phyloP scores from a whole-genome alignment of 2,113 vertebrate genomes.

The Syngnathus typhle region DNA sequence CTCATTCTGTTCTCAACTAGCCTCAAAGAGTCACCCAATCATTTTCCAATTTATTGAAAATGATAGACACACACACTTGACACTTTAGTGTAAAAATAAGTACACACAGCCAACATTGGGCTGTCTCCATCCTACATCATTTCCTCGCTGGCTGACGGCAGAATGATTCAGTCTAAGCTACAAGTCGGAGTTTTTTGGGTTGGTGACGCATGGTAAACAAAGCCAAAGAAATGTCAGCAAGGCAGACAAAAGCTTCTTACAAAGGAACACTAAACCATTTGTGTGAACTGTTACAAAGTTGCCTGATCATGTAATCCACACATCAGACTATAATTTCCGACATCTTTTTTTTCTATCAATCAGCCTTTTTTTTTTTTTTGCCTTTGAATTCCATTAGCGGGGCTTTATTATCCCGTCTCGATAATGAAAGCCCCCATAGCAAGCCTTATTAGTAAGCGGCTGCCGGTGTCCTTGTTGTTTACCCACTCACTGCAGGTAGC shows the following conservation, averaged over 20 bases:
- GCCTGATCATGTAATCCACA: slow-evolving; percentile 14
- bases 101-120: background rate
- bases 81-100: slow-evolving; percentile 7
- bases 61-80: background rate
- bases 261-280: background rate
- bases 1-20: background rate
- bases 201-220: background rate
- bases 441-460: slow-evolving; percentile 21
- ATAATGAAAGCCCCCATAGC: slow-evolving; percentile 17
- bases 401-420: slow-evolving; percentile 1
- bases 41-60: background rate
- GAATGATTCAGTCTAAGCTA: slow-evolving; percentile 26
- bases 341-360: slow-evolving; percentile 18
- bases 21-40: background rate
- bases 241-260: background rate
- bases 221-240: slow-evolving; percentile 6
- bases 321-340: background rate
- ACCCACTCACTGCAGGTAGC: slow-evolving; percentile 2
- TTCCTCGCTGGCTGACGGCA: background rate
- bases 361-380: background rate
- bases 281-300: background rate
- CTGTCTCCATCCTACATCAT: slow-evolving; percentile 4
- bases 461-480: slow-evolving; percentile 16
- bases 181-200: background rate
- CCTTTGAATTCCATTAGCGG: slow-evolving; percentile 14